Evolutionary conservation across 2,113 vertebrate genomes (phyloP), one percentile per base, ranked within the genome.

Genomic region (Solea senegalensis): DNA sequence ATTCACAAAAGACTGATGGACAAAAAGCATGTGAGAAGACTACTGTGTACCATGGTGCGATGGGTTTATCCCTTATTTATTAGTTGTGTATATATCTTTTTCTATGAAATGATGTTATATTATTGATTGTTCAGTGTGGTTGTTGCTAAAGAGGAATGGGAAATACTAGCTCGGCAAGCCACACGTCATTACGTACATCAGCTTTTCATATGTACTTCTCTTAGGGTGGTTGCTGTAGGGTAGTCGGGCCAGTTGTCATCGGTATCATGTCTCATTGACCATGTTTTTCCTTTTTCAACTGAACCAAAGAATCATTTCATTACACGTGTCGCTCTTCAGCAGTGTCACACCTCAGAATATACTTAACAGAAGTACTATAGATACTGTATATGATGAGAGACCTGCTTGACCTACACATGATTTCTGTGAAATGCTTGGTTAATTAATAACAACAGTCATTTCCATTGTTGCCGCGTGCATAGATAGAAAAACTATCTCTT

Each of bases 221-320:
- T 69, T 57, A 46, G 62, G 54, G 40, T 28, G 69, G 61, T 78
- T 65, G 59, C 53, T 60, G 63, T 74, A 72, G 26, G 64, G 83
- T 72, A 66, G 54, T 64, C 3, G 3, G 34, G 34, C 62, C 44
- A 44, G 9, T 28, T 21, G 28, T 67, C 16, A 14, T 15, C 27
- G 14, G 9, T 57, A 51, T 15, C 48, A 65, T 27, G 44, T 72
- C 6, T 66, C 59, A 39, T 9, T 14, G 34, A 55, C 39, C 68
- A 43, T 74, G 27, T 58, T 82, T 21, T 67, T 84, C 27, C 65
- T 82, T 87, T 73, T 76, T 70, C 60, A 83, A 82, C 79, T 77
- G 84, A 91, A 89, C 91, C 91, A 92, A 92, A 92, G 91, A 92
- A 81, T 78, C 62, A 79, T 79, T 80, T 63, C 61, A 21, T 62